Percentiles rank a stretch among this genome's conserved stretches.
Conservation (phyloP, 2,888 invertebrate species). For the Dynastes grantii region DNA sequence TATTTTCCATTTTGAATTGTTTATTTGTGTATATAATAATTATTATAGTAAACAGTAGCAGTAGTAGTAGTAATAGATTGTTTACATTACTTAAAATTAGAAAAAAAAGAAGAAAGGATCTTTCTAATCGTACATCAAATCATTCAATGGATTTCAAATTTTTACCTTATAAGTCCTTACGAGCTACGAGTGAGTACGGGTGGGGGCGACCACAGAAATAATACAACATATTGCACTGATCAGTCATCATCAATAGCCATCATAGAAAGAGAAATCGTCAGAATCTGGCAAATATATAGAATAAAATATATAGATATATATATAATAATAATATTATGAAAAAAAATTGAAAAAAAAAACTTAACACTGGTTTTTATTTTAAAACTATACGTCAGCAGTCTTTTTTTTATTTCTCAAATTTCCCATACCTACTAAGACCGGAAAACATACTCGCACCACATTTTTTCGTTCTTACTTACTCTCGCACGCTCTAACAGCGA, state of each 20-base stretch:
- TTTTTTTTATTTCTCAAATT: slow-evolving; percentile 52
- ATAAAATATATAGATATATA: slow-evolving; percentile 64
- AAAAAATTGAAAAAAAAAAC: slow-evolving; percentile 63
- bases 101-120: background rate
- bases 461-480: slow-evolving; percentile 19
- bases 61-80: slow-evolving; percentile 26
- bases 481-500: slow-evolving; percentile 7
- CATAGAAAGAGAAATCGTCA: slow-evolving; percentile 24
- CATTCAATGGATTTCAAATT: background rate
- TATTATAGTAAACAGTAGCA: slow-evolving; percentile 9
- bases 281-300: slow-evolving; percentile 61
- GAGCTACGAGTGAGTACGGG: slow-evolving; percentile 66
- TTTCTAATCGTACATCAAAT: background rate
- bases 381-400: slow-evolving; percentile 68
- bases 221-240: slow-evolving; percentile 71
- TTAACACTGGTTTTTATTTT: slow-evolving; percentile 68
- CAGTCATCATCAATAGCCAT: slow-evolving; percentile 64
- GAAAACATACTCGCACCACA: slow-evolving; percentile 12
- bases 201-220: slow-evolving; percentile 66
- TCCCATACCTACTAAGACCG: slow-evolving; percentile 4
- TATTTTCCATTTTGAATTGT: slow-evolving; percentile 56
- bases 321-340: slow-evolving; percentile 47
- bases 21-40: slow-evolving; percentile 46
- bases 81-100: slow-evolving; percentile 34
- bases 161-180: slow-evolving; percentile 48